A percentile compares a stretch with the other conserved stretches of the same genome.
phyloP scores from a whole-genome alignment of 2,797 vertebrate species.

The Semotilus atromaculatus region DNA sequence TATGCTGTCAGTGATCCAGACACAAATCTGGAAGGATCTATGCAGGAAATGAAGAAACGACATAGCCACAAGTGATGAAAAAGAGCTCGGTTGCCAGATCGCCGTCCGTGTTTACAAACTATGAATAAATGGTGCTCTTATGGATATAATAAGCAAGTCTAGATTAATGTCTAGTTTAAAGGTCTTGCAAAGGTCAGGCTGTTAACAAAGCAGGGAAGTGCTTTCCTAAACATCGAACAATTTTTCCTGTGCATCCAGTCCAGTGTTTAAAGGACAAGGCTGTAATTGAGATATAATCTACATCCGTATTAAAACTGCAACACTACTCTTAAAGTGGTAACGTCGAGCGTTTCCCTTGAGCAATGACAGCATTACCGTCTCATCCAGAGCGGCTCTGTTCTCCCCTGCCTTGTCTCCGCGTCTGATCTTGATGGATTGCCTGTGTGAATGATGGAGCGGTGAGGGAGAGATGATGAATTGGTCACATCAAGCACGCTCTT shows the following conservation, averaged over 20 bases:
- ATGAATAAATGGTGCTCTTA: not conserved
- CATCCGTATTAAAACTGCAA: not conserved
- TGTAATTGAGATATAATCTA: not conserved
- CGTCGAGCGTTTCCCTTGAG: constrained; percentile 9
- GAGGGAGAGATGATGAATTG: constrained; percentile 57
- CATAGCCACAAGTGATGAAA: constrained; percentile 5
- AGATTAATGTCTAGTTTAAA: not conserved
- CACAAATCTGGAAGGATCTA: constrained; percentile 34
- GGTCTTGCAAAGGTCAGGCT: not conserved
- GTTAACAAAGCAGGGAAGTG: not conserved
- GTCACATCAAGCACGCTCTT: constrained; percentile 32
- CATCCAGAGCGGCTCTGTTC: constrained; percentile 18
- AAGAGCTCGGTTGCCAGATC: not conserved
- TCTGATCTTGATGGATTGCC: constrained; percentile 54
- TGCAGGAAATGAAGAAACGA: constrained; percentile 40
- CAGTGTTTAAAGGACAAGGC: not conserved
- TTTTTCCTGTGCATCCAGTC: not conserved
- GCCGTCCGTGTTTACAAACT: not conserved
- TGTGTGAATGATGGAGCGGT: constrained; percentile 32
- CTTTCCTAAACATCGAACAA: not conserved
- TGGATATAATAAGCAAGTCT: not conserved
- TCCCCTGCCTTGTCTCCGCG: constrained; percentile 6
- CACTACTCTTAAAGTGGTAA: constrained; percentile 30
- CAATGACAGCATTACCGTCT: constrained; percentile 24
- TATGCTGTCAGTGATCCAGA: constrained; percentile 21